Evolutionary conservation across 2,888 invertebrate genomes (phyloP), one percentile per base, ranked within the genome.

Genomic region (Lasioglossum calceatum): DNA sequence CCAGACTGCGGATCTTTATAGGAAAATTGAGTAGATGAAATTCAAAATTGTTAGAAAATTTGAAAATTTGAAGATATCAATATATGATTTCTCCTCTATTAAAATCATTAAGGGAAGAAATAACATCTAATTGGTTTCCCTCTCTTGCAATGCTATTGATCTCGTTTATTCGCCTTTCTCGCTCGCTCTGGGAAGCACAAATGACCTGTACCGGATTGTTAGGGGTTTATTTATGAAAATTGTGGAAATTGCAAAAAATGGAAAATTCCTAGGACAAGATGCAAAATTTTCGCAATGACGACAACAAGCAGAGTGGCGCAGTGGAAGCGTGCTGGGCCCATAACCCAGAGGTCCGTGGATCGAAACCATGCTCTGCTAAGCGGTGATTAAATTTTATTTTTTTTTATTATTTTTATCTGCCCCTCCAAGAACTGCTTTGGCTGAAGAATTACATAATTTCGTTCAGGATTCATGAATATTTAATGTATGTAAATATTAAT

Each of bases 281-380:
- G 42, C 4, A 0, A 71, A n/a, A 64, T 42, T 71, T 71, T n/a
- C 5, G 42, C n/a, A 81, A 77, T 0, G 44, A 27, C 0, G 2
- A n/a, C 72, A 72, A 72, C 19, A 27, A 93, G 93, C 93, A 93
- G 93, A 93, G 94, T 93, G 94, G 93, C 93, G 93, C 93, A 93
- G 93, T 93, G 93, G 93, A 93, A 93, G 93, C 93, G 93, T 93
- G 93, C 93, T 94, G 93, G 93, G 93, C 93, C 93, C 93, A 93
- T 93, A 93, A 93, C 93, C 93, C 93, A 94, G 92, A 93, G 93
- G 93, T 92, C 93, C 93, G 93, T 93, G 92, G 93, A 93, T 93
- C 93, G 93, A 93, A 93, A 93, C 93, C 92, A 93, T 91, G 93
- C 92, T 93, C 93, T 92, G 93, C 93, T 93, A 92, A 77, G 50